Evolutionary conservation across 2,888 invertebrate genomes (phyloP), one percentile per base, ranked within the genome.

Genomic region (Stenchaetothrips biformis): DNA sequence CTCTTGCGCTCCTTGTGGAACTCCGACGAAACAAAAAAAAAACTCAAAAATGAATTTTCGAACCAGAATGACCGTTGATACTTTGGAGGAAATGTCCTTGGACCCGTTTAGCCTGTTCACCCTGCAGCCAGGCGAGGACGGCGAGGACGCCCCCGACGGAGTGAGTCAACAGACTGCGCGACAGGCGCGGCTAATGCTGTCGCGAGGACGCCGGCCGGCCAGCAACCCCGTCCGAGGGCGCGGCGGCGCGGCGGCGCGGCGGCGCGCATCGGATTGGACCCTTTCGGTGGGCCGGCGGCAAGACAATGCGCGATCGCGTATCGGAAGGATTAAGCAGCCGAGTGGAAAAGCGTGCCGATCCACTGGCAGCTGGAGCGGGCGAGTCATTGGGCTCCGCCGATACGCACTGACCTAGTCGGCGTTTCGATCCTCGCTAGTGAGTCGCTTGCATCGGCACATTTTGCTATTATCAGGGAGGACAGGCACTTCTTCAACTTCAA

Each of bases 91-190:
- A 37, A 2, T 1, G 37, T 37, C 37, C 37, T 37, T 37, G 37
- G 37, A 37, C 37, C 37, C 37, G 37, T 37, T 37, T 37, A 37
- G 37, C 37, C 37, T 37, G 37, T 37, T 37, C 37, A 37, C 37
- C 37, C 37, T 37, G 37, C 37, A 37, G 2, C 37, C 37, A 1
- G 37, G 37, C 37, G 37, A 37, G 37, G 2, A 37, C 16, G 59
- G 59, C 59, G 59, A 18, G 59, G 18, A 59, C 21, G 67, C 67
- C 67, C 25, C 67, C 67, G 67, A 25, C 53, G 25, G 67, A 74
- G 67, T 74, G 25, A 74, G 67, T 25, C 67, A 74, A 74, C 67
- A 74, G 67, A 74, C 21, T 74, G 21, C 25, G 67, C n/a, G 67
- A 74, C 67, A 74, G 25, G 67, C 67, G 67, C 25, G 67, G 21